Conservation (phyloP, 2,113 vertebrate species). For the Acrocephalus kingi region DNA sequence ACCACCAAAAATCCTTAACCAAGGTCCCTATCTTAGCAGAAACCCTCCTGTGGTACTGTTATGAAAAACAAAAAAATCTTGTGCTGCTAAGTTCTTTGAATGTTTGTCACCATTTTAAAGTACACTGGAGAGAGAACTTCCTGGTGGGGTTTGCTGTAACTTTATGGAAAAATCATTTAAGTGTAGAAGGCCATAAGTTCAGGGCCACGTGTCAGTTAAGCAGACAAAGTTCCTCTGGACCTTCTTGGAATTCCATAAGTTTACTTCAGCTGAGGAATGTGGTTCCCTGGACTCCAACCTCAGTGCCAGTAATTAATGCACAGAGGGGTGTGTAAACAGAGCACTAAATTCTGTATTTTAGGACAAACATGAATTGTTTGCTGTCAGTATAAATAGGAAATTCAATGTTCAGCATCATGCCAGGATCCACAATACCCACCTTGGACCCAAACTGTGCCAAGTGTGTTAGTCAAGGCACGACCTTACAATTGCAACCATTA, state of each 20-base stretch:
- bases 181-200: background rate
- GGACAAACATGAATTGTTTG: background rate
- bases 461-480: background rate
- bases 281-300: background rate
- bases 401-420: background rate
- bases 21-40: background rate
- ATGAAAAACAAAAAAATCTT: background rate
- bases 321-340: background rate
- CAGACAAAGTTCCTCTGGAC: background rate
- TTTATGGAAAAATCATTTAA: background rate
- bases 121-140: background rate
- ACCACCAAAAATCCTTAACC: background rate
- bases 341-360: background rate
- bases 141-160: background rate
- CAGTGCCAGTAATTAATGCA: background rate
- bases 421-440: background rate
- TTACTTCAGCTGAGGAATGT: background rate
- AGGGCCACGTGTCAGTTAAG: background rate
- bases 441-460: background rate
- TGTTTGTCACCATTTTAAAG: background rate
- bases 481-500: background rate
- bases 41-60: background rate
- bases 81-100: background rate
- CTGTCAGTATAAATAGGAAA: background rate
- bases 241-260: background rate